Evolutionary conservation across 2,888 invertebrate genomes (phyloP), one percentile per base, ranked within the genome.

Genomic region (Ophion ellenae): DNA sequence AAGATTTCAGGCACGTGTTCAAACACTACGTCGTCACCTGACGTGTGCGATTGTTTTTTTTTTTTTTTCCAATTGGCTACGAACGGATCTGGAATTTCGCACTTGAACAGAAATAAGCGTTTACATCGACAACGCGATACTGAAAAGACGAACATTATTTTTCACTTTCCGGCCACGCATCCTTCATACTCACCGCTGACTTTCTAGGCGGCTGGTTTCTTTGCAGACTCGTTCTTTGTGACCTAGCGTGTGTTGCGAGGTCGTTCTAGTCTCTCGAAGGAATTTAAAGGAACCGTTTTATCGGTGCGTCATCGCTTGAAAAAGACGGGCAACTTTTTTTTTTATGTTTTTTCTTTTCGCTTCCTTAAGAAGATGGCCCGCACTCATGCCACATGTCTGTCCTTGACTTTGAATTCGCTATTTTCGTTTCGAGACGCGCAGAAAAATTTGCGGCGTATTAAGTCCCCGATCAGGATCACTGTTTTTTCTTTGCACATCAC

Each of bases 401-500:
- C 28, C 45, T 78, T 69, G 78, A 69, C 59, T 61, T 78, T 70
- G 69, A 78, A 78, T 24, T 61, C n/a, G 32, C 32, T 10, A 66
- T 66, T 32, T 53, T 64, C 14, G 32, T 59, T 24, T 61, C 28
- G 32, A 76, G 7, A 17, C 63, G 36, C 28, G 45, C 63, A 64
- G 14, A 47, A 47, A n/a, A 17, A 5, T n/a, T 17, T 63, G 45
- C 9, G 28, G n/a, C 24, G n/a, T 28, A 24, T 28, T 57, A 17
- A 45, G 45, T n/a, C 36, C 36, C 4, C 10, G 17, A 45, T 63
- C 64, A 64, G 28, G 61, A 64, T 64, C 17, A 14, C 14, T 53
- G 5, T 5, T 14, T 17, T 2, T 53, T 53, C 11, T 53, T 73
- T 59, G 1, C 36, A 73, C 67, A 10, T 40, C 67, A 24, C 47